These are phyloP conservation scores for Cinclus cinclus DNA, from an alignment of 2,113 vertebrate species.

Conservation along the genomic window DNA sequence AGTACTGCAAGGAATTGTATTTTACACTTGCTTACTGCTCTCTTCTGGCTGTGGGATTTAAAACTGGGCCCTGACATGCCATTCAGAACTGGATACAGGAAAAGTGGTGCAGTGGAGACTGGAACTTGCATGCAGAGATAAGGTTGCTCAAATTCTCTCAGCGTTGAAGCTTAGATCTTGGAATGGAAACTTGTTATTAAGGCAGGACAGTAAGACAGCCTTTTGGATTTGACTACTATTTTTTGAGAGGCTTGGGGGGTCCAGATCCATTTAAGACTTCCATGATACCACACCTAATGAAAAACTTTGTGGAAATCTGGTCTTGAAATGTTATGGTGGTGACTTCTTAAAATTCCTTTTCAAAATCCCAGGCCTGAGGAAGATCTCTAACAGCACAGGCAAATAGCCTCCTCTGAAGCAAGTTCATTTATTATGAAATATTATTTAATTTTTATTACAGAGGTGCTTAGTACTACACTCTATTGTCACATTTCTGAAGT, in stretches of 20 bases:
- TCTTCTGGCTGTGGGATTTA: neutral
- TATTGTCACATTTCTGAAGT: neutral
- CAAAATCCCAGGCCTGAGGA: accelerated
- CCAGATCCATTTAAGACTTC: neutral
- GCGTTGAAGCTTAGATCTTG: neutral
- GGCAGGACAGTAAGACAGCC: neutral
- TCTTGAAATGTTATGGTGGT: neutral
- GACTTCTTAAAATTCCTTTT: neutral
- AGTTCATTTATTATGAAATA: neutral
- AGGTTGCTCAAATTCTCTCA: neutral
- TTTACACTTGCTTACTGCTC: neutral
- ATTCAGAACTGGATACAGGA: neutral
- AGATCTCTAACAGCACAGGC: accelerated
- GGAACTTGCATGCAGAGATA: neutral
- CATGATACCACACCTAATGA: neutral
- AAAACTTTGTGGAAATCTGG: neutral
- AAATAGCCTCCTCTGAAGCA: neutral
- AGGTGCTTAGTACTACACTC: neutral
- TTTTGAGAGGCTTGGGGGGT: neutral
- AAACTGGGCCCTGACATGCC: neutral
- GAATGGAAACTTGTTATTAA: neutral
- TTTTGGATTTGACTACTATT: neutral
- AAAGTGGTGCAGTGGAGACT: neutral
- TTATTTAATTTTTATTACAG: neutral
- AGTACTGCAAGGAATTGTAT: neutral